Conservation (phyloP, 2,113 vertebrate genomes). For the Cranoglanis bouderius region DNA sequence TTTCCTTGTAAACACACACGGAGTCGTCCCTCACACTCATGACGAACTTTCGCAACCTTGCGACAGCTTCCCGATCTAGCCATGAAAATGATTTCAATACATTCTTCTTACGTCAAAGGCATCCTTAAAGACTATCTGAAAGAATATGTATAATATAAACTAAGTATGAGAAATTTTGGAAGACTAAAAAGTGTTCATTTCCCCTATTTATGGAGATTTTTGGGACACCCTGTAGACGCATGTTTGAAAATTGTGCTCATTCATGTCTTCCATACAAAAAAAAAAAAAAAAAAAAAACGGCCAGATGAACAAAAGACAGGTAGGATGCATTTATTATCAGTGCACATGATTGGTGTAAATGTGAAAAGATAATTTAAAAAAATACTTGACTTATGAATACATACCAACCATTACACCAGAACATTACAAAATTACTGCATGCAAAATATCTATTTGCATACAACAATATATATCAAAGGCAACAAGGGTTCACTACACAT, state of each 20-base stretch:
- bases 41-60: too few species aligned
- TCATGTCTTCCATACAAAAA: not conserved
- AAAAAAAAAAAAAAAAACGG: not conserved
- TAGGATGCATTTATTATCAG: slow-evolving; percentile 28
- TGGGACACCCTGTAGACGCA: too few species aligned
- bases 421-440: slow-evolving; percentile 38
- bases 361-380: slow-evolving; percentile 10
- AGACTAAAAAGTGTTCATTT: too few species aligned
- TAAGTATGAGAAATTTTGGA: too few species aligned
- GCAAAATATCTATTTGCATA: slow-evolving; percentile 38
- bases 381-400: slow-evolving; percentile 7
- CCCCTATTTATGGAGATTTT: too few species aligned
- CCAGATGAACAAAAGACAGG: not conserved
- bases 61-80: too few species aligned
- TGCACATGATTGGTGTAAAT: slow-evolving; percentile 7
- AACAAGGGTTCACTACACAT: slow-evolving; percentile 39
- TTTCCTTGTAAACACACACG: too few species aligned
- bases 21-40: too few species aligned
- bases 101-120: too few species aligned
- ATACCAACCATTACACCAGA: slow-evolving; percentile 18
- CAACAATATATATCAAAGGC: slow-evolving; percentile 37
- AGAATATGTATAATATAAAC: too few species aligned
- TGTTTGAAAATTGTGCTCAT: not conserved
- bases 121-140: too few species aligned
- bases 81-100: too few species aligned